Percentiles rank a stretch among this genome's conserved stretches.
phyloP scores from a whole-genome alignment of 1,140 invertebrate species.

The Caenorhabditis latens region DNA sequence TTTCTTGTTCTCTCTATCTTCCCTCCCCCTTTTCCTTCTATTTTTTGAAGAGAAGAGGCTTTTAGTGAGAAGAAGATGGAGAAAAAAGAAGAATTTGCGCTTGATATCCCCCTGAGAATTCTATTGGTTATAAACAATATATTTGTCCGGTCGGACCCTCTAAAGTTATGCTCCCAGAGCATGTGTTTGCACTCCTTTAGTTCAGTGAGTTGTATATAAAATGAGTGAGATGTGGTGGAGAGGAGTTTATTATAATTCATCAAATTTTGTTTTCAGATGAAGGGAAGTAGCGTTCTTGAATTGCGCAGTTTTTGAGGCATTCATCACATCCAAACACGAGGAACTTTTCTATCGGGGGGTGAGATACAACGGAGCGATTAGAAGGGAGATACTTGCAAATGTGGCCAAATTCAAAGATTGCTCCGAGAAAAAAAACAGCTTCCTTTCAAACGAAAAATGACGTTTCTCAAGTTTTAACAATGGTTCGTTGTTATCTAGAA shows the following conservation, averaged over 20 bases:
- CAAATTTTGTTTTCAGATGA: not conserved
- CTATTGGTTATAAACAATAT: slow-evolving; percentile 44
- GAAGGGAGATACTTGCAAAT: too few relatives aligned
- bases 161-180: slow-evolving; percentile 25
- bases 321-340: too few relatives aligned
- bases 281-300: too few relatives aligned
- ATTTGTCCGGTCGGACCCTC: not conserved
- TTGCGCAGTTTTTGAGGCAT: too few relatives aligned
- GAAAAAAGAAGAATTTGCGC: slow-evolving; percentile 30
- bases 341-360: too few relatives aligned
- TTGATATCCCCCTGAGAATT: slow-evolving; percentile 51
- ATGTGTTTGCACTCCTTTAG: slow-evolving; percentile 26
- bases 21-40: not conserved
- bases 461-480: too few relatives aligned
- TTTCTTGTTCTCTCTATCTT: not conserved
- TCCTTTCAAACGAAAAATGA: too few relatives aligned
- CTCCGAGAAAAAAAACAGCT: too few relatives aligned
- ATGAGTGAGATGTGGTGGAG: not conserved
- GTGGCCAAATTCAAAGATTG: too few relatives aligned
- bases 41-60: slow-evolving; percentile 20
- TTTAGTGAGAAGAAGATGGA: slow-evolving; percentile 38
- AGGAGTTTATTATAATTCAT: not conserved
- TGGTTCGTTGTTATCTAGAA: too few relatives aligned
- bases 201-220: slow-evolving; percentile 19
- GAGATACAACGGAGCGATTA: too few relatives aligned